Conservation (phyloP, 92 coral and sea anemone genomes). For the Phenganax stokvisi region DNA sequence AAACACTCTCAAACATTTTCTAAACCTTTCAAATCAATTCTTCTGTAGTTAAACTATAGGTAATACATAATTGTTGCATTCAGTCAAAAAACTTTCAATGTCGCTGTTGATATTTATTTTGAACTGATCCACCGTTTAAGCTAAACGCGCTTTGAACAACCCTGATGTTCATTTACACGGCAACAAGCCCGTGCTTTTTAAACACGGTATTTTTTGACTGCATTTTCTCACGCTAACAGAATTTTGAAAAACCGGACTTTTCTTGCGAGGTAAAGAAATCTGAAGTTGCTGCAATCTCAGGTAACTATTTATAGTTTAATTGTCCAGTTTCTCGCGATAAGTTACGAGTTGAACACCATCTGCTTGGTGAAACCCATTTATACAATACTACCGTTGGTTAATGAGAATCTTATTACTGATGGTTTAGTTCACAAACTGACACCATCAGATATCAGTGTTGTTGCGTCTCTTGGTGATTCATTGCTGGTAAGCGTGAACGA, state of each 20-base stretch:
- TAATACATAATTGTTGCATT: too few relatives aligned
- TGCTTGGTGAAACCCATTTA: conserved; percentile 13
- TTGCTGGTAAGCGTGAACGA: conserved; percentile 54
- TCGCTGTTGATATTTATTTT: too few relatives aligned
- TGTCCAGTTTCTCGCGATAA: neutral
- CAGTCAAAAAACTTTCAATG: too few relatives aligned
- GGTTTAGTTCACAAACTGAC: conserved; percentile 60
- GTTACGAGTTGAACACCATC: neutral
- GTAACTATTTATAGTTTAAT: conserved; percentile 26
- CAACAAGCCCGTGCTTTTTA: too few relatives aligned
- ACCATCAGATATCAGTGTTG: conserved; percentile 62
- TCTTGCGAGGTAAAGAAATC: conserved; percentile 30
- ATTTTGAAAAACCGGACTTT: conserved; percentile 37
- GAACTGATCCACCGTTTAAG: too few relatives aligned
- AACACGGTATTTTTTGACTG: neutral
- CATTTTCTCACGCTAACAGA: conserved; percentile 24
- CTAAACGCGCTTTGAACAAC: too few relatives aligned
- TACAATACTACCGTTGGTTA: neutral
- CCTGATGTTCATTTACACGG: too few relatives aligned
- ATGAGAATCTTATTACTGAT: neutral
- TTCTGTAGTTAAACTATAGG: too few relatives aligned
- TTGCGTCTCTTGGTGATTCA: conserved; percentile 89
- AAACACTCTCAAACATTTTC: too few relatives aligned
- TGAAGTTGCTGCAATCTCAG: conserved; percentile 38
- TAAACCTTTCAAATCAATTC: too few relatives aligned